Base-by-base conservation (phyloP, 2,888 invertebrate species). In the Dexiosoma caninum region DNA sequence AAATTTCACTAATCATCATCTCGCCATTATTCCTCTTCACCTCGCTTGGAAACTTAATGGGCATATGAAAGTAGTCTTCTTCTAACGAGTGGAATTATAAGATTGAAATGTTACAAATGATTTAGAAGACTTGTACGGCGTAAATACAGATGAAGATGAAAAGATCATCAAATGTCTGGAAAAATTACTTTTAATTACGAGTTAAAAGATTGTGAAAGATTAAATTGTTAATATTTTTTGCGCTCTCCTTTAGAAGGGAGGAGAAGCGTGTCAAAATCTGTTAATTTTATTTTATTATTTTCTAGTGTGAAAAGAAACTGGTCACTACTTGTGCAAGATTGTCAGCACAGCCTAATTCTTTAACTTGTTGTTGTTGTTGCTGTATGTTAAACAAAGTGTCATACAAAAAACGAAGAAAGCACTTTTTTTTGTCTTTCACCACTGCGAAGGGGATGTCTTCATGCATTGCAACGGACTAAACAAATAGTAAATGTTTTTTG, bases 31-130 rank as follows among this genome's bases (percentile, higher is more conserved):
- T n/a, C n/a, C 14, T 40, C 16, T 9, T 37, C 27, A 10, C 14
- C 40, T 9, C n/a, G 1, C 23, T 55, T 23, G 8, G 1, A 27
- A 55, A 55, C 32, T 46, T 46, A 64, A 37, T 44, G 55, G n/a
- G 46, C 74, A 57, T 27, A 30, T 64, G 23, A 2, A 55, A 55
- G 46, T 37, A 27, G 27, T 46, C 16, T 14, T 30, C 8, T 49
- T 23, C n/a, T 57, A 35, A 55, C n/a, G 4, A 62, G 19, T 42
- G 16, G 42, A 60, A 42, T 35, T 37, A 75, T 40, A 66, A 51
- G 66, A 66, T 66, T 80, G 62, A 76, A 76, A 62, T 76, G 71
- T 35, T 55, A 71, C 62, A 66, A 80, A 76, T 76, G 40, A 71
- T 67, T 71, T 67, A 71, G 66, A 46, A 42, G 66, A 44, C 53